Evolutionary conservation across 2,113 vertebrate genomes (phyloP), one percentile per base, ranked within the genome.

Genomic region (Aix galericulata): DNA sequence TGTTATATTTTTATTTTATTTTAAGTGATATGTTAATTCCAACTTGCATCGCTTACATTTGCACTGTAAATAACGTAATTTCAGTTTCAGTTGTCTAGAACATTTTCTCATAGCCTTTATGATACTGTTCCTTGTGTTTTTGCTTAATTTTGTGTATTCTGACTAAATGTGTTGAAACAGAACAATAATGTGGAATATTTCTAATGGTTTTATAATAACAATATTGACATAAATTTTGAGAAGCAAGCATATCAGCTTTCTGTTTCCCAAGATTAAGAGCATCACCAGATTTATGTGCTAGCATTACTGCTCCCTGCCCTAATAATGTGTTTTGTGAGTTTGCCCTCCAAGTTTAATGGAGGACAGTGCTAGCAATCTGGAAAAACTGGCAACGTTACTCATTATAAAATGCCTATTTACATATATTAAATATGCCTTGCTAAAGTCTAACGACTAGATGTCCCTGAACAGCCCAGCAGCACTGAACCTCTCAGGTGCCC

Each of bases 281-380:
- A 93, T 48, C 69, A 64, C 69, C 84, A 92, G 42, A 91, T 82
- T 89, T 66, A 68, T 62, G 71, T 48, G 27, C 74, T 72, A 59
- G 60, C 73, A 59, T 88, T 72, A 44, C 58, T 73, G 66, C 69
- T 93, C 66, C 64, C 81, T 86, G 56, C 53, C 21, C 74, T 91
- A 87, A 53, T 82, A 89, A 78, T 20, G 50, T 44, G 64, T 87
- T 88, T 89, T 62, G 77, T 93, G 86, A 92, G 82, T 95, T 93
- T 92, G 89, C 53, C 94, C 94, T 94, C 86, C 67, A 79, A 14
- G 32, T 92, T 95, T 96, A 94, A 93, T 93, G 94, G 94, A 96
- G 96, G 95, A 64, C 92, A 89, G 38, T 56, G 86, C 88, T 78
- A 88, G 80, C 89, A 97, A 93, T 89, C 94, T 97, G 95, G 86